These are phyloP conservation scores for Mythimna lalbum DNA, from an alignment of 2,888 invertebrate species.

Conservation along the genomic window DNA sequence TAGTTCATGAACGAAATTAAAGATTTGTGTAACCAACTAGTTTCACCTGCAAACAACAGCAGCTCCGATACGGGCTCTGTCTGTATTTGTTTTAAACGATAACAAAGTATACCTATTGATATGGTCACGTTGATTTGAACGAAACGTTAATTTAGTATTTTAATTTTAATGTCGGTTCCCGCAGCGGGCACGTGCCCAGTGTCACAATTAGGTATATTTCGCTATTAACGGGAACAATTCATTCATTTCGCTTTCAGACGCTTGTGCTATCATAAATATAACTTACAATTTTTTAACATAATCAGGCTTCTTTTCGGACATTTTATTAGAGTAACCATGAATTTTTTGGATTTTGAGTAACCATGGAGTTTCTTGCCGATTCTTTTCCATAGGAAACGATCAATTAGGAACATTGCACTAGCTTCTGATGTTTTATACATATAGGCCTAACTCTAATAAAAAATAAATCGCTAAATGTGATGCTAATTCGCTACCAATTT, in stretches of 20 bases:
- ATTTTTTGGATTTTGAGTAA: too few species aligned
- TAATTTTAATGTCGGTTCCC: conserved; percentile 23
- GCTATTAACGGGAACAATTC: conserved; percentile 45
- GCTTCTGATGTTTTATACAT: too few species aligned
- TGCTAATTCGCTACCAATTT: too few species aligned
- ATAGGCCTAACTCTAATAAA: too few species aligned
- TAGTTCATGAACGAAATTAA: conserved; percentile 1
- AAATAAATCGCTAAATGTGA: too few species aligned
- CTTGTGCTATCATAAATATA: conserved; percentile 18
- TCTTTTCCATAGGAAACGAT: too few species aligned
- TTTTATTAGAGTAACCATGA: background rate
- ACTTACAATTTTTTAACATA: background rate
- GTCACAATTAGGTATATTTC: conserved; percentile 30
- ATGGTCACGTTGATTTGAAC: conserved; percentile 28
- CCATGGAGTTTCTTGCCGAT: too few species aligned
- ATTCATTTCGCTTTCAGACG: conserved; percentile 25
- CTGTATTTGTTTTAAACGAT: conserved; percentile 33
- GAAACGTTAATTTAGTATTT: conserved; percentile 36
- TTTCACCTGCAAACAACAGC: background rate
- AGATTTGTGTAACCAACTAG: background rate
- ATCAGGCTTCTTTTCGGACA: conserved; percentile 9
- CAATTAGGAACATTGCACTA: too few species aligned
- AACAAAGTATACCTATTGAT: conserved; percentile 14
- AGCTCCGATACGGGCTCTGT: background rate
- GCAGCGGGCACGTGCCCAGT: conserved; percentile 11